Percentiles rank a stretch among this genome's conserved stretches.
Evolutionary conservation across 2,113 vertebrate genomes (phyloP).

Genomic region (Bostrychus sinensis): DNA sequence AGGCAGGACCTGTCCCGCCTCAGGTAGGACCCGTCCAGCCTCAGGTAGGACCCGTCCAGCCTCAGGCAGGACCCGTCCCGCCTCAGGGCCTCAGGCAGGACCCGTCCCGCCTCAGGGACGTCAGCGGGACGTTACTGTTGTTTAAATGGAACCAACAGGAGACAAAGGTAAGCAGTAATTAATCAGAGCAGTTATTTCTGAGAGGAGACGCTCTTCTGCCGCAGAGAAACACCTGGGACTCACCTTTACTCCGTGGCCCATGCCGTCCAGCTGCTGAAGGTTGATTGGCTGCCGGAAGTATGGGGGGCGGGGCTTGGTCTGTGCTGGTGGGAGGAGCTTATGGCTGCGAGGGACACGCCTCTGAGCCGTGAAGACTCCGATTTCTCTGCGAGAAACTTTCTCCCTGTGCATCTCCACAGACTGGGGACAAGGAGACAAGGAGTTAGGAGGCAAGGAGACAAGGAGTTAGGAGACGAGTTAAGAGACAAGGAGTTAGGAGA

Average conservation of each 20-base stretch:
- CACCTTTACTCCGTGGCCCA: constrained; percentile 91
- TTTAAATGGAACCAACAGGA: too few relatives aligned
- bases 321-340: constrained; percentile 71
- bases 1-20: too few relatives aligned
- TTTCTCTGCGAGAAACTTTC: constrained; percentile 87
- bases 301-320: constrained; percentile 54
- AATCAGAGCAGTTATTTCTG: too few relatives aligned
- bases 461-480: not conserved
- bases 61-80: too few relatives aligned
- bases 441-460: not conserved
- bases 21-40: too few relatives aligned
- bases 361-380: constrained; percentile 75
- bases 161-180: too few relatives aligned
- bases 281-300: constrained; percentile 86
- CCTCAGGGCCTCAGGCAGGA: too few relatives aligned
- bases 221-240: not conserved
- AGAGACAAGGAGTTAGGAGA: not conserved
- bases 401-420: constrained; percentile 88
- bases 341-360: constrained; percentile 69
- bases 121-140: too few relatives aligned
- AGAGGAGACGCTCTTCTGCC: too few relatives aligned
- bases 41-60: too few relatives aligned
- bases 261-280: constrained; percentile 82
- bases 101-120: too few relatives aligned
- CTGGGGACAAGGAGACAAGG: constrained; percentile 54